A percentile compares a stretch with the other conserved stretches of the same genome.
These are phyloP conservation scores for Carduelis carduelis DNA, from an alignment of 2,797 vertebrate genomes.

Conservation along the genomic window DNA sequence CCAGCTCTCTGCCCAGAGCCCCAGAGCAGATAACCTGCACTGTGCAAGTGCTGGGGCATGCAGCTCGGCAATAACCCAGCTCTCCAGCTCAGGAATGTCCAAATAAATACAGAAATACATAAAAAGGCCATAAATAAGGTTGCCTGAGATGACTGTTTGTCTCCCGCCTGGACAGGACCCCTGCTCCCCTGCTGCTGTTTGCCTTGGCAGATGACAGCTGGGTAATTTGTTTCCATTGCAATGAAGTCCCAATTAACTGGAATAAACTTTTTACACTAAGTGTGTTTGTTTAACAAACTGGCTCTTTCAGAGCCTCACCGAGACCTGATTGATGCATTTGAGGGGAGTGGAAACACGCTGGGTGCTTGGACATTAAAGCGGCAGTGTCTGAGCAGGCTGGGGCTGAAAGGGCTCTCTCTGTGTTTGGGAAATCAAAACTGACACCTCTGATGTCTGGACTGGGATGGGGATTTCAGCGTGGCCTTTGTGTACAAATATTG, in stretches of 20 bases:
- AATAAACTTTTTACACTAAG: conserved; percentile 79
- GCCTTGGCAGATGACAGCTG: conserved; percentile 69
- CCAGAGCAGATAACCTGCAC: background rate
- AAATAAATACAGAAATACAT: conserved; percentile 65
- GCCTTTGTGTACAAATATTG: conserved; percentile 61
- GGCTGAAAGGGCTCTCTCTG: conserved; percentile 71
- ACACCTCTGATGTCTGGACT: conserved; percentile 66
- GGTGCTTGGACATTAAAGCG: conserved; percentile 65
- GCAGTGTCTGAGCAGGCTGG: conserved; percentile 61
- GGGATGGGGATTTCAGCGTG: conserved; percentile 4
- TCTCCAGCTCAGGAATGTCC: conserved; percentile 57
- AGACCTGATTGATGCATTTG: conserved; percentile 70
- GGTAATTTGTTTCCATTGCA: conserved; percentile 78
- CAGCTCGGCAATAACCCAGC: background rate
- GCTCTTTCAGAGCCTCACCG: conserved; percentile 74
- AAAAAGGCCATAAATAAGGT: conserved; percentile 64
- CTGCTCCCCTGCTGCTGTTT: conserved; percentile 60
- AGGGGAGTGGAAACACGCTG: conserved; percentile 67
- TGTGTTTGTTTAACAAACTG: conserved; percentile 78
- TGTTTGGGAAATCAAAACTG: conserved; percentile 66
- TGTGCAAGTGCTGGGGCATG: background rate
- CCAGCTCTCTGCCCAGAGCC: background rate
- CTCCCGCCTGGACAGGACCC: conserved; percentile 33
- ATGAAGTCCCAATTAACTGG: conserved; percentile 77
- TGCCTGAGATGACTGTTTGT: conserved; percentile 66